A percentile compares a stretch with the other conserved stretches of the same genome.
Conservation (phyloP, 1,140 invertebrate species). For the Colletes gigas region DNA sequence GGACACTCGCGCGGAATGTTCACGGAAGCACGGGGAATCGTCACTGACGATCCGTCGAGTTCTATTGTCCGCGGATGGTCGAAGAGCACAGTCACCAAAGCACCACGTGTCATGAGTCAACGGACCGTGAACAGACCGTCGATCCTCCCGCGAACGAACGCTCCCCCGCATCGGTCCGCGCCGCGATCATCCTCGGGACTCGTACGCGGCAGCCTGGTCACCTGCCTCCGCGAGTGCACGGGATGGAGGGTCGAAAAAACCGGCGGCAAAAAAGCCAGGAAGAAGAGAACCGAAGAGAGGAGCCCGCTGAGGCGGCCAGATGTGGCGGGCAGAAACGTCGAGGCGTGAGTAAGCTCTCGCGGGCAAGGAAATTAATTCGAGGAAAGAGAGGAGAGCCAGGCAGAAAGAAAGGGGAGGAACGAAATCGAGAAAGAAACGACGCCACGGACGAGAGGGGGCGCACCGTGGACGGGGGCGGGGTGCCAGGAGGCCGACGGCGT, state of each 20-base stretch:
- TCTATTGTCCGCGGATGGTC: not conserved
- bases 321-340: conserved; percentile 41
- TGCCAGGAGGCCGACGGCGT: conserved; percentile 1
- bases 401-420: conserved; percentile 31
- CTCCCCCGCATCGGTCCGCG: not conserved
- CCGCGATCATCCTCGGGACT: not conserved
- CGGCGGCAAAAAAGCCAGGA: not conserved
- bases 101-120: conserved; percentile 43
- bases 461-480: not conserved
- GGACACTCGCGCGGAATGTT: not conserved
- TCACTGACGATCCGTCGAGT: not conserved
- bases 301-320: conserved; percentile 24
- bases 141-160: conserved; percentile 19
- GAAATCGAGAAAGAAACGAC: conserved; percentile 12
- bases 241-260: not conserved
- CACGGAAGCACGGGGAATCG: not conserved
- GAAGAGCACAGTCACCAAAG: conserved; percentile 2
- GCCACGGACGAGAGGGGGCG: not conserved
- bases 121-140: conserved; percentile 11
- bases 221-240: not conserved
- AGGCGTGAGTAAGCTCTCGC: conserved; percentile 51
- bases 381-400: conserved; percentile 28
- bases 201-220: not conserved
- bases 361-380: conserved; percentile 56
- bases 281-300: not conserved